phyloP scores from a whole-genome alignment of 2,113 vertebrate genomes.

The Tragelaphus buxtoni region DNA sequence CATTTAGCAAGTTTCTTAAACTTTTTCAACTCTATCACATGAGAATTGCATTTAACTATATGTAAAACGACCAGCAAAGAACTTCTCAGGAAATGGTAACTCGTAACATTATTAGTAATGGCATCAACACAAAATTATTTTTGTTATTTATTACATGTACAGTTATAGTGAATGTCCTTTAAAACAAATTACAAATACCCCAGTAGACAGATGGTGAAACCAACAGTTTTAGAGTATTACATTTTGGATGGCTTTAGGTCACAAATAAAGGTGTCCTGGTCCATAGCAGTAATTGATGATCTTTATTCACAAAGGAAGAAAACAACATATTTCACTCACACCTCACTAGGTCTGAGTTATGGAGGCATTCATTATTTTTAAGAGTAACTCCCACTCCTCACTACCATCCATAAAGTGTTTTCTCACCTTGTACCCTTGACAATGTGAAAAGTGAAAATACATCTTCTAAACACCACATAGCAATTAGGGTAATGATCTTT shows the following conservation, averaged over 20 bases:
- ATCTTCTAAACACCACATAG: background rate
- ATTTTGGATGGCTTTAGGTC: background rate
- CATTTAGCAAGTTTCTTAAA: background rate
- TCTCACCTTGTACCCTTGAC: constrained; percentile 43
- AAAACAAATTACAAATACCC: constrained; percentile 4
- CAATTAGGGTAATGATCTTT: background rate
- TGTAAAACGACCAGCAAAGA: background rate
- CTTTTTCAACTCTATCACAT: background rate
- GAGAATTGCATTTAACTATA: background rate
- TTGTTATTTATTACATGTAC: background rate
- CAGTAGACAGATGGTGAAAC: background rate
- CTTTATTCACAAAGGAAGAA: constrained; percentile 54
- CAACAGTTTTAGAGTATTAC: constrained; percentile 4
- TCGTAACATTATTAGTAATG: background rate
- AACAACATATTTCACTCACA: constrained; percentile 37
- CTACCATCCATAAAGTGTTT: constrained; percentile 1
- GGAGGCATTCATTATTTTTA: constrained; percentile 51
- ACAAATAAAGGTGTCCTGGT: background rate
- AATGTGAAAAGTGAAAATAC: background rate
- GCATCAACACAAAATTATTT: background rate
- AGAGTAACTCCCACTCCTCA: constrained; percentile 11
- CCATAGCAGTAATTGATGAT: background rate
- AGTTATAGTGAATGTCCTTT: background rate
- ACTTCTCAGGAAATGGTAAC: background rate
- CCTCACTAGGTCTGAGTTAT: constrained; percentile 29